Evolutionary conservation across 2,797 vertebrate genomes (phyloP).

Genomic region (Labeo calbasu): DNA sequence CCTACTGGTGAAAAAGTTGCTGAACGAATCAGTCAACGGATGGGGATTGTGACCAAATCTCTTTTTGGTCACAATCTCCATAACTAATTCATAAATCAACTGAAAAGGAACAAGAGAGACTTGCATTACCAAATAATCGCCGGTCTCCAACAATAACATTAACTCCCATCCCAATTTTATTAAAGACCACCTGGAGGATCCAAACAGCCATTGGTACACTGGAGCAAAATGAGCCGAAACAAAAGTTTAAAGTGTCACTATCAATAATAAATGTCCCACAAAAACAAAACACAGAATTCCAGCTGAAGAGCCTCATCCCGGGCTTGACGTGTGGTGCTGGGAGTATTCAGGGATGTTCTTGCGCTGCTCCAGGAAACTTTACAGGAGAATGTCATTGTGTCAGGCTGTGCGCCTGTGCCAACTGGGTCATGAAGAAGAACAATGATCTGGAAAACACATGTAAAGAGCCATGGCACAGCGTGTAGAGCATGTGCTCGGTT

Average conservation of each 20-base stretch:
- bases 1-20: not conserved
- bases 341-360: constrained; percentile 7
- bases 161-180: constrained; percentile 18
- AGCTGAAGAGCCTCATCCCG: not conserved
- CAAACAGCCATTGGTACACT: constrained; percentile 5
- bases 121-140: constrained; percentile 1
- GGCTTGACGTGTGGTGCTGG: not conserved
- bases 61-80: not conserved
- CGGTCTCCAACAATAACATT: constrained; percentile 20
- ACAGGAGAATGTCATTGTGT: constrained; percentile 7
- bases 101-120: not conserved
- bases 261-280: constrained; percentile 20
- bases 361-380: not conserved
- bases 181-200: constrained; percentile 23
- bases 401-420: not conserved
- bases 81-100: not conserved
- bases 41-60: too few species aligned
- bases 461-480: not conserved
- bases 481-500: not conserved
- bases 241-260: constrained; percentile 22
- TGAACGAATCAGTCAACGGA: not conserved
- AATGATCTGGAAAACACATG: constrained; percentile 14
- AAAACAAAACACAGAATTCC: constrained; percentile 21
- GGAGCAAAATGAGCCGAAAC: not conserved
- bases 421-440: constrained; percentile 11